Evolutionary conservation across 2,113 vertebrate species (phyloP), one percentile per base, ranked within the genome.

Genomic region (Clarias magur): DNA sequence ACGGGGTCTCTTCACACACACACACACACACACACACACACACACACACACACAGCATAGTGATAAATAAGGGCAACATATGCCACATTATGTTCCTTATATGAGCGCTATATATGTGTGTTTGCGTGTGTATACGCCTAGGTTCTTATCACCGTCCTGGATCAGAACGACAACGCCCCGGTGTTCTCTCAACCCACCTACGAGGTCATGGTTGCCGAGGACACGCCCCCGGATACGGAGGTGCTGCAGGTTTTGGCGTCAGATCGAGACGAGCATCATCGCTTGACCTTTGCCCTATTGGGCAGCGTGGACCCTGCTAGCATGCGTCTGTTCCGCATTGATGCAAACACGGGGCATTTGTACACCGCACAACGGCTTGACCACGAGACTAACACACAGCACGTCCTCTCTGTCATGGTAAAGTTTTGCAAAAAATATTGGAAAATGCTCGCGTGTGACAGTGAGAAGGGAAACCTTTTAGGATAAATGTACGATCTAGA

Each of bases 141-240:
- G 98, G 96, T 99, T 88, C 95, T 97, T 89, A 96, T 99, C 92
- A 97, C 93, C 84, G 96, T 99, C 42, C 88, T 98, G 91, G 98
- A 99, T 95, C 96, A 96, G 92, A 99, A 99, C 16, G 98, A 99
- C 94, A 99, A 99, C 0, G 94, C 96, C 54, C 98, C 98, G 1
- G 92, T 97, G 91, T 99, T 99, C 94, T 97, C 97, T 87, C 97
- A 99, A 82, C 93, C 96, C 0, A 96, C 92, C 87, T 99, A 99
- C 0, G 97, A 98, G 3, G 95, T 98, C 88, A 96, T 95, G 0
- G 95, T 99, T 89, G 96, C 97, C 2, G 98, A 99, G 91, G 98
- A 99, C 75, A 95, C 96, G 42, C 96, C 96, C 21, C 94, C 96
- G 0, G 96, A 98, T 68, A 97, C 97, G 0, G 97, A 99, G 92